These are phyloP conservation scores for Drosophila fulvimacula DNA, from an alignment of 2,888 invertebrate species.

Conservation along the genomic window DNA sequence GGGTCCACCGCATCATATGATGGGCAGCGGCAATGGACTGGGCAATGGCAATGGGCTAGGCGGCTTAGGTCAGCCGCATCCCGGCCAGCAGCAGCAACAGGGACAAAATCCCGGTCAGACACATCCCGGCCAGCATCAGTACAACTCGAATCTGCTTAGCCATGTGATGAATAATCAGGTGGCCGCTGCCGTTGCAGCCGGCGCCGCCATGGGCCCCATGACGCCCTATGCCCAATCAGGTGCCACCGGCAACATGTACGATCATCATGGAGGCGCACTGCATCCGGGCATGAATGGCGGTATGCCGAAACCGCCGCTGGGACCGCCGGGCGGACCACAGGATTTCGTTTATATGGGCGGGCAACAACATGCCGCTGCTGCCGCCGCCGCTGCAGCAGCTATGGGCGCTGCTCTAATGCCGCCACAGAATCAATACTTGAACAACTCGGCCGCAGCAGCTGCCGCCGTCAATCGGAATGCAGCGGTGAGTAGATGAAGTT, in stretches of 20 bases:
- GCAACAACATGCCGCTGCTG: slow-evolving; percentile 80
- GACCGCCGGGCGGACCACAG: slow-evolving; percentile 79
- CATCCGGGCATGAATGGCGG: slow-evolving; percentile 83
- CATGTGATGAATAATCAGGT: slow-evolving; percentile 83
- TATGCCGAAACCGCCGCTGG: slow-evolving; percentile 71
- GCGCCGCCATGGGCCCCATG: slow-evolving; percentile 82
- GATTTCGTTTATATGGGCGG: slow-evolving; percentile 84
- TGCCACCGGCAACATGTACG: slow-evolving; percentile 82
- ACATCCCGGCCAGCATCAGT: slow-evolving; percentile 71
- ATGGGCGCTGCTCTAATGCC: slow-evolving; percentile 82
- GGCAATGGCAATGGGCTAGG: slow-evolving; percentile 86
- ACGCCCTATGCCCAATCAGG: slow-evolving; percentile 82
- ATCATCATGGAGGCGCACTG: slow-evolving; percentile 81
- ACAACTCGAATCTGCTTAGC: slow-evolving; percentile 84
- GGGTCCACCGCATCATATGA: slow-evolving; percentile 85
- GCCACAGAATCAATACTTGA: slow-evolving; percentile 84
- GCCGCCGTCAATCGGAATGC: slow-evolving; percentile 82
- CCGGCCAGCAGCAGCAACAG: slow-evolving; percentile 84
- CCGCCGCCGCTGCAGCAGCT: slow-evolving; percentile 70
- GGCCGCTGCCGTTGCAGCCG: slow-evolving; percentile 74
- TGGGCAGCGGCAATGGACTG: slow-evolving; percentile 73
- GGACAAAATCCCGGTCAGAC: slow-evolving; percentile 42
- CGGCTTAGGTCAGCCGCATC: slow-evolving; percentile 85
- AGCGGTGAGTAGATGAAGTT: slow-evolving; percentile 81
- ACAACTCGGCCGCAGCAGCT: slow-evolving; percentile 82